Evolutionary conservation across 1,140 invertebrate species (phyloP).

Genomic region (Maniola jurtina): DNA sequence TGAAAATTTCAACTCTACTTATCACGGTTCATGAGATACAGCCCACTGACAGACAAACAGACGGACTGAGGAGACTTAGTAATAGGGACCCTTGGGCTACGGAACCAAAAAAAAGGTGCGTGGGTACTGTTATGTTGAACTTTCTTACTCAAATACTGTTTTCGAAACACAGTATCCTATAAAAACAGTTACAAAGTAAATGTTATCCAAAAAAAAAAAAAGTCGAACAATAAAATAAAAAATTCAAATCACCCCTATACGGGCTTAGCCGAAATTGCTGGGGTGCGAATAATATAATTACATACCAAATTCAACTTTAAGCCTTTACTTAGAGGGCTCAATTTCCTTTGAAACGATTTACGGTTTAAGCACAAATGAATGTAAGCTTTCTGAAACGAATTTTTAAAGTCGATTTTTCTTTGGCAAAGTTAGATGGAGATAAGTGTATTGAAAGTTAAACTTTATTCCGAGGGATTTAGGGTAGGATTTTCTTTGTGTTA

Average conservation of each 20-base stretch:
- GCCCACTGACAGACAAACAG: too few species aligned
- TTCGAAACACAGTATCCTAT: conserved; percentile 2
- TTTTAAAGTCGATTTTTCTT: conserved; percentile 28
- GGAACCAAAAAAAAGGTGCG: too few species aligned
- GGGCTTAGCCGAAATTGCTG: conserved; percentile 20
- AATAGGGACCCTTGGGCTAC: too few species aligned
- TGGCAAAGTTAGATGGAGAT: background rate
- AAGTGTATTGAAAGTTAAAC: conserved; percentile 21
- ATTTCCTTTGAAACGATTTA: conserved; percentile 18
- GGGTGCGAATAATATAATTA: conserved; percentile 9
- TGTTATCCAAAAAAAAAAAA: conserved; percentile 24
- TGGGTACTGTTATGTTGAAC: too few species aligned
- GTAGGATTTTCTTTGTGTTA: conserved; percentile 11
- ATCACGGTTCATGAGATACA: too few species aligned
- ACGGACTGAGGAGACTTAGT: too few species aligned
- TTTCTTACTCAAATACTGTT: background rate
- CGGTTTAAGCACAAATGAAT: background rate
- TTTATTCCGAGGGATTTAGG: conserved; percentile 5
- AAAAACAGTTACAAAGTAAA: conserved; percentile 25
- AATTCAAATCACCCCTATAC: conserved; percentile 34
- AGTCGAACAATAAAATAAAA: conserved; percentile 32
- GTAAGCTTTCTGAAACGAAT: background rate
- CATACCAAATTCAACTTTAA: conserved; percentile 24
- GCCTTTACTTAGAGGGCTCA: background rate
- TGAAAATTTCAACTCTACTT: too few species aligned